Evolutionary conservation across 2,113 vertebrate genomes (phyloP), one percentile per base, ranked within the genome.

Genomic region (Dermatemys mawii): DNA sequence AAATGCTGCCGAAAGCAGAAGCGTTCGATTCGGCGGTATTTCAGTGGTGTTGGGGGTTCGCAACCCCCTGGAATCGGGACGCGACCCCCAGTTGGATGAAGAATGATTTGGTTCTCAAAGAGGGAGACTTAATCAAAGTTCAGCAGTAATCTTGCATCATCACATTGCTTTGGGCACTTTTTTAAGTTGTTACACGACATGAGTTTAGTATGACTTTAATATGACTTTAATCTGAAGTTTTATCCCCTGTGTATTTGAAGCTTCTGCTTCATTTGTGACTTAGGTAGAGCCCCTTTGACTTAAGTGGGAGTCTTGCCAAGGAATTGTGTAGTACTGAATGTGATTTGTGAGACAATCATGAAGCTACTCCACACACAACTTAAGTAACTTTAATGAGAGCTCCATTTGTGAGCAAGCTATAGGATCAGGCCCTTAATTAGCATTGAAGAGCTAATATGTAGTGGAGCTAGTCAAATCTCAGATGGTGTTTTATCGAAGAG

Each of bases 381-480:
- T 32, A 14, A 35, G 14, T 87, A 5, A 29, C 13, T 63, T 55
- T 11, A 51, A 17, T 76, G 11, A 24, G 44, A 76, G 27, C 60
- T 60, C 35, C 44, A 24, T 75, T 46, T 44, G 70, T 75, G 41
- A 44, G 26, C n/a, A 24, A n/a, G 63, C 44, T 87, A 32, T 63
- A 82, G 0, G 2, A 49, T 5, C 46, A 0, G 0, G 44, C 5
- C 46, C 32, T 14, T 50, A 57, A 38, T 8, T n/a, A n/a, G 9
- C 19, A 46, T 12, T 67, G 46, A 63, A 86, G 76, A 13, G 41
- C 38, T 80, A 13, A 29, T 5, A 2, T n/a, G 1, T 19, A 11
- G 13, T 35, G 5, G 27, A 17, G 3, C 67, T 94, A 50, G 44
- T 22, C 48, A 81, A 35, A 10, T 49, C 54, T 55, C 49, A 51